Evolutionary conservation across 1,140 invertebrate genomes (phyloP).

Genomic region (Leptoteleia sp.): DNA sequence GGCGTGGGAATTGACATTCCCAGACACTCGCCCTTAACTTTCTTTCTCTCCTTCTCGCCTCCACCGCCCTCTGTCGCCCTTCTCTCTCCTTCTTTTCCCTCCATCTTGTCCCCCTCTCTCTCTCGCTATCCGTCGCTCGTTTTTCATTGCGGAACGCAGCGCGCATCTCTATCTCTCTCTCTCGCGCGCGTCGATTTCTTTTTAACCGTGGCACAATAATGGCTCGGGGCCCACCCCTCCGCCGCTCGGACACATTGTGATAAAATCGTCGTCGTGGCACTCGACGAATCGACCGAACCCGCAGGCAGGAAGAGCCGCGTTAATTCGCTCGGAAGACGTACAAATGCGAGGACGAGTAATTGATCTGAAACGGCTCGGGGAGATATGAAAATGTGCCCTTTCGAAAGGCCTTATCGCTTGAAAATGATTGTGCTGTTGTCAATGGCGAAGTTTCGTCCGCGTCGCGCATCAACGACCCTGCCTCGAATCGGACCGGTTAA

Average conservation of each 20-base stretch:
- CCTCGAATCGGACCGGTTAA: no score
- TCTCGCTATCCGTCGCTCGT: no score
- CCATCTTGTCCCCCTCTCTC: no score
- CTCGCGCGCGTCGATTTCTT: conserved; percentile 16
- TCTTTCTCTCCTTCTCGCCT: conserved; percentile 32
- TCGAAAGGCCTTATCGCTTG: neutral
- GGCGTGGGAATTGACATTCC: conserved; percentile 30
- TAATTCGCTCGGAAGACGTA: conserved; percentile 73
- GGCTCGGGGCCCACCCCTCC: conserved; percentile 70
- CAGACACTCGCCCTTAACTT: conserved; percentile 28
- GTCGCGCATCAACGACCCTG: no score
- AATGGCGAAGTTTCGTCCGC: no score
- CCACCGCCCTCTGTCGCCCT: no score
- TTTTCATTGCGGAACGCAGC: conserved; percentile 8
- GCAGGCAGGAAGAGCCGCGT: conserved; percentile 78
- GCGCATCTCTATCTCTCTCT: conserved; percentile 16
- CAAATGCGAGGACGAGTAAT: conserved; percentile 34
- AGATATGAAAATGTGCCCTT: conserved; percentile 42
- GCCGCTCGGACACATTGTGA: conserved; percentile 64
- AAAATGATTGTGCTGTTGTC: no score
- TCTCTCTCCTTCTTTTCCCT: no score
- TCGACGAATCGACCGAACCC: conserved; percentile 72
- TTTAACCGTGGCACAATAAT: conserved; percentile 58
- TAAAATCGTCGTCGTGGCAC: conserved; percentile 77
- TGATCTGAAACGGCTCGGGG: conserved; percentile 42